Base-by-base conservation (phyloP, 1,140 invertebrate species). In the Bicyclus anynana region DNA sequence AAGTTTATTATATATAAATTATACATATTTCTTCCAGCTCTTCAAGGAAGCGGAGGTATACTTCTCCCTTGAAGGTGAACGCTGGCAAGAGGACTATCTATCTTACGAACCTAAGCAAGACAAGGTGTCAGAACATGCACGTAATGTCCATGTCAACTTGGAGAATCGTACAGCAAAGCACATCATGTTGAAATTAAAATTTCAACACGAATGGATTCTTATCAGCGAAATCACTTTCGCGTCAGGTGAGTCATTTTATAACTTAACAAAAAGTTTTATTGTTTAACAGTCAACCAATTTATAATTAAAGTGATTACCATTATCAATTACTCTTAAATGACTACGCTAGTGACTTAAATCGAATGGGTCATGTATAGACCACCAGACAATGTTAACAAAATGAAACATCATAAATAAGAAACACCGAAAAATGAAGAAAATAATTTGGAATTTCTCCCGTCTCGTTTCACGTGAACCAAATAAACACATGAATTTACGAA, bases 221-320 rank as follows among this genome's bases (percentile, higher is more conserved):
- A 92, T 98, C 60, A 97, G 95, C 78, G 97, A 98, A 89, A 91
- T 97, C 54, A 92, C 91, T 3, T 95, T 95, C 67, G 92, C 94
- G 63, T 94, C 94, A n/a, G 89, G 94, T 94, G 89, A 91, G 90
- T 89, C n/a, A 5, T 5, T 40, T 2, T 40, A 16, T 16, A 5
- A 2, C 17, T 4, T 3, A 33, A 33, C 1, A 2, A 33, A 33
- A 2, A 7, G 12, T 33, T 4, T 10, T 12, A 1, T 33, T n/a
- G 29, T 33, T 33, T 33, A 33, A 33, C 10, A 10, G 29, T 7
- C 7, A 4, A 12, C 29, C 7, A 33, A n/a, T 33, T 35, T 12
- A 2, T 35, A 12, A 35, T 35, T 2, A 12, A 10, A 35, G 10
- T 12, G 29, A 35, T 35, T 35, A 35, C 29, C 29, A 35, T 35